phyloP scores from a whole-genome alignment of 2,797 vertebrate genomes.

The Phalanger gymnotis region DNA sequence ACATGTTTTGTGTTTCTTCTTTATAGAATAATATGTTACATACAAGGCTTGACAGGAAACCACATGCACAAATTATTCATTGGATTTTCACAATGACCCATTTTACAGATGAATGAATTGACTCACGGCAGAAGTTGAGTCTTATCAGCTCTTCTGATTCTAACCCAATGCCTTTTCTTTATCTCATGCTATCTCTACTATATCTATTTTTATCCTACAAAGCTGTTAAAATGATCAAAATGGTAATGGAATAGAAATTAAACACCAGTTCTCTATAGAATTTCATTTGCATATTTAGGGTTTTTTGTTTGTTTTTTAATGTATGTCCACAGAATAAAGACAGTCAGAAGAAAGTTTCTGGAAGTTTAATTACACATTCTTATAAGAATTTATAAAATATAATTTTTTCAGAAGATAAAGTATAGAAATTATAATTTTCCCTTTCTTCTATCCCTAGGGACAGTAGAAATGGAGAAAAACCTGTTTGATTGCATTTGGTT shows the following conservation, averaged over 20 bases:
- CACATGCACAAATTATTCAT: neutral
- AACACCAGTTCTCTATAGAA: neutral
- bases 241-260: neutral
- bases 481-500: constrained; percentile 10
- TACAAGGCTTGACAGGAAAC: neutral
- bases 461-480: constrained; percentile 44
- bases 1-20: neutral
- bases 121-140: neutral
- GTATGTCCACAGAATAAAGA: constrained; percentile 26
- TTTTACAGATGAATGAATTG: neutral
- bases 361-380: constrained; percentile 39
- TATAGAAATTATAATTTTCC: constrained; percentile 21
- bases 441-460: constrained; percentile 64
- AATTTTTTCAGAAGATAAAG: constrained; percentile 47
- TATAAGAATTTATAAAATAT: constrained; percentile 51
- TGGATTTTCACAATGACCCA: neutral
- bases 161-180: neutral
- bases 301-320: constrained; percentile 42
- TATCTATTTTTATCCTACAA: neutral
- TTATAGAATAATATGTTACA: neutral
- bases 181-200: neutral
- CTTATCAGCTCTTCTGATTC: neutral
- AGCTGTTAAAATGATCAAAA: neutral
- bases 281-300: neutral
- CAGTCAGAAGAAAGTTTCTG: constrained; percentile 44